Base-by-base conservation (phyloP, 1,140 invertebrate genomes). In the Thalassaphorura encarpata region DNA sequence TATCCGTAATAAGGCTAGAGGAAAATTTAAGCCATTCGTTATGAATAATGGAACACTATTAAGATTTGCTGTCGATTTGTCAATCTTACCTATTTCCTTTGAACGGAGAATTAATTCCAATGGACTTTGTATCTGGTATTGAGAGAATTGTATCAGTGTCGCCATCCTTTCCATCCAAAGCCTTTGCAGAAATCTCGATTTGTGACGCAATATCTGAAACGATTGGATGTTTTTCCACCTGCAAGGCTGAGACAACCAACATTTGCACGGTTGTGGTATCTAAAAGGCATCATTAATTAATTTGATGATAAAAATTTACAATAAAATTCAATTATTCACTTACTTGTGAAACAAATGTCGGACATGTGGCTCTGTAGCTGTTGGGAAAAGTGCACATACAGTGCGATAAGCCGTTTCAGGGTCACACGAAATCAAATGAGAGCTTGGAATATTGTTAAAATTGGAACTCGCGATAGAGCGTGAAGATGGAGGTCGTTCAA, bases 191-290 rank as follows among this genome's bases (percentile, higher is more conserved):
- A 49, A n/a, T 16, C 16, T 19, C 5, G 47, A 27, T 6, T 52
- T 58, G 56, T 26, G 24, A 52, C 11, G 59, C 52, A 18, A 64
- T 29, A 18, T 65, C 63, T 16, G 85, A 88, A 42, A 83, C 84
- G 56, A 91, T 81, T 55, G 88, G 88, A 78, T 91, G 84, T 72
- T 91, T 91, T 71, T 92, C 89, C 51, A 92, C 87, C 78, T 93
- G 87, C 47, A 93, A 77, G 27, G 89, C 89, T 71, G 87, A 91
- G 72, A 93, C 85, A 29, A 93, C 89, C 64, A 93, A 83, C n/a
- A 59, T 89, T 88, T 75, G 91, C 87, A 58, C 89, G 80, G 72
- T 90, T 89, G 74, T 93, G 87, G 73, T 89, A 89, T 76, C 87
- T 89, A 63, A 18, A 26, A n/a, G n/a, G n/a, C n/a, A n/a, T n/a